A percentile compares a stretch with the other conserved stretches of the same genome.
Conservation (phyloP, 1,140 invertebrate species). For the Drosophila sp. region DNA sequence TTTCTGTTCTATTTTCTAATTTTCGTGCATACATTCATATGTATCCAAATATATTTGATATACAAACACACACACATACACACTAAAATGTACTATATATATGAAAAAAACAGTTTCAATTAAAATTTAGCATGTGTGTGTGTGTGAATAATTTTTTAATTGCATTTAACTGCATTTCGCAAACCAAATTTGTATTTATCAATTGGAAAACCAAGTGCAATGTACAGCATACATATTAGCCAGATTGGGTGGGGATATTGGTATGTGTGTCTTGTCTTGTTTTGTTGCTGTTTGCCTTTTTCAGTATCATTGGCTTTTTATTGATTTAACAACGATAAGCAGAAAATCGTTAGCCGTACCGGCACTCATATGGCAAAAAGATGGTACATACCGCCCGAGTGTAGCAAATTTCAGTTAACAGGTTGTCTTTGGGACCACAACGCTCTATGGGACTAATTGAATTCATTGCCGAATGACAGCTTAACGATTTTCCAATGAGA, state of each 20-base stretch:
- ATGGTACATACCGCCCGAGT: neutral
- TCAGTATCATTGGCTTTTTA: slow-evolving; percentile 41
- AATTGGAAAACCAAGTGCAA: slow-evolving; percentile 5
- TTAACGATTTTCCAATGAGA: neutral
- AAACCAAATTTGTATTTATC: slow-evolving; percentile 19
- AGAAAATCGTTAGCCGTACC: slow-evolving; percentile 47
- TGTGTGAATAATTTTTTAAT: slow-evolving; percentile 1
- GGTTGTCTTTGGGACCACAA: slow-evolving; percentile 11
- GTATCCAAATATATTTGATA: slow-evolving; percentile 11
- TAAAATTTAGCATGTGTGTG: slow-evolving; percentile 32
- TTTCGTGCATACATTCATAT: slow-evolving; percentile 21
- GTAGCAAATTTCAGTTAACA: slow-evolving; percentile 15
- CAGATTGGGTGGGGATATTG: slow-evolving; percentile 13
- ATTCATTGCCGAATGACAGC: neutral
- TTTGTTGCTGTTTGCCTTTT: slow-evolving; percentile 43
- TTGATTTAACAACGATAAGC: slow-evolving; percentile 52
- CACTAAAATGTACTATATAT: neutral
- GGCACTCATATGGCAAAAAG: slow-evolving; percentile 25
- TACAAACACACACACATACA: neutral
- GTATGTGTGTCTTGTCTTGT: slow-evolving; percentile 17
- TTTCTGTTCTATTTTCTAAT: slow-evolving; percentile 54
- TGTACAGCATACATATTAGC: neutral
- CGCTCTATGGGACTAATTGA: neutral
- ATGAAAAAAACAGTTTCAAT: slow-evolving; percentile 19
- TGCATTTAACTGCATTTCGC: slow-evolving; percentile 28